Evolutionary conservation across 2,888 invertebrate genomes (phyloP).

Genomic region (Empis livida): DNA sequence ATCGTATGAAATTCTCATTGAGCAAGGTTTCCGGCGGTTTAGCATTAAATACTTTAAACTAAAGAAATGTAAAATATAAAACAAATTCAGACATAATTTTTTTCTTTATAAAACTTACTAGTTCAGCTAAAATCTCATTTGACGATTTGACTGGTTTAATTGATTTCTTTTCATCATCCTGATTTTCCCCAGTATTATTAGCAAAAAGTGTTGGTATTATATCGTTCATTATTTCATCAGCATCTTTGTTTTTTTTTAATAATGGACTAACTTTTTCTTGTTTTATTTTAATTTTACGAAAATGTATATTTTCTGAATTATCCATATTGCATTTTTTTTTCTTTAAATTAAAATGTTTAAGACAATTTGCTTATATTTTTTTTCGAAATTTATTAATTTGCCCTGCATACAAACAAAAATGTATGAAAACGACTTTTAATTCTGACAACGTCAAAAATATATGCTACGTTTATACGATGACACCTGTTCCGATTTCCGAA

Average conservation of each 20-base stretch:
- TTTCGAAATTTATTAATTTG: no score
- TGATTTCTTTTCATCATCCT: slow-evolving; percentile 25
- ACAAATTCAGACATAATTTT: not conserved
- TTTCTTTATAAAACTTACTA: slow-evolving; percentile 46
- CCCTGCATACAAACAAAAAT: no score
- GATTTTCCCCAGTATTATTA: slow-evolving; percentile 1
- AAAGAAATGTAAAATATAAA: not conserved
- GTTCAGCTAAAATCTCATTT: slow-evolving; percentile 64
- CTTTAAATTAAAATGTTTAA: no score
- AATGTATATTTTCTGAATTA: no score
- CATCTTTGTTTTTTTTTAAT: not conserved
- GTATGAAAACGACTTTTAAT: no score
- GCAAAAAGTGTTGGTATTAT: slow-evolving; percentile 1
- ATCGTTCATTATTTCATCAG: slow-evolving; percentile 3
- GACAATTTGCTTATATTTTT: no score
- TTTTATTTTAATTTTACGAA: slow-evolving; percentile 10
- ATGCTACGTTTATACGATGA: no score
- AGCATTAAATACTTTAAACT: slow-evolving; percentile 49
- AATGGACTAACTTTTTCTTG: slow-evolving; percentile 10
- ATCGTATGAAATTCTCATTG: slow-evolving; percentile 32
- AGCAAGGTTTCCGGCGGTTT: slow-evolving; percentile 47
- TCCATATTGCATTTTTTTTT: no score
- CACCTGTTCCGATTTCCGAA: no score
- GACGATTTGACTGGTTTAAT: slow-evolving; percentile 32
- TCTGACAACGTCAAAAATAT: no score